phyloP scores from a whole-genome alignment of 2,888 invertebrate genomes.

The Kuschelorhynchus macadamiae region DNA sequence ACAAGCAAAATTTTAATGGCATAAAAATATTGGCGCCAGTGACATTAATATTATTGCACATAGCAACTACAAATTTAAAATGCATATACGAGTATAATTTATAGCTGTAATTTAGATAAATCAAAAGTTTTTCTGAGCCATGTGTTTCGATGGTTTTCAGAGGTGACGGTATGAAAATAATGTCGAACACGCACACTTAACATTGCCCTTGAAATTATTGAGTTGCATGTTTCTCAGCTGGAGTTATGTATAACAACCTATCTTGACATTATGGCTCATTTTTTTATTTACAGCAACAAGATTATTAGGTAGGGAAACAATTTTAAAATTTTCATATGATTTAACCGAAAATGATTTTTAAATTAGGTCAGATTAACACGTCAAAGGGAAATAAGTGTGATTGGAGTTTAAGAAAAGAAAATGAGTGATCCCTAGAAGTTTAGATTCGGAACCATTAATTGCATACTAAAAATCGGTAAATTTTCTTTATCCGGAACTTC shows the following conservation, averaged over 20 bases:
- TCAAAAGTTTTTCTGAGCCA: slow-evolving; percentile 50
- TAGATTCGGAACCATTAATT: too few species aligned
- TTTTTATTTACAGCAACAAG: slow-evolving; percentile 2
- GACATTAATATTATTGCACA: slow-evolving; percentile 24
- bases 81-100: background rate
- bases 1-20: slow-evolving; percentile 16
- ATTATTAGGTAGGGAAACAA: background rate
- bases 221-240: slow-evolving; percentile 21
- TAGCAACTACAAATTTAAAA: slow-evolving; percentile 30
- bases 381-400: too few species aligned
- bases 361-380: too few species aligned
- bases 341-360: too few species aligned
- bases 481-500: too few species aligned
- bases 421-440: too few species aligned
- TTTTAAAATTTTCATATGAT: too few species aligned
- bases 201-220: slow-evolving; percentile 22
- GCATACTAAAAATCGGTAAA: too few species aligned
- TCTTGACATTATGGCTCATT: background rate
- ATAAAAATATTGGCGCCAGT: slow-evolving; percentile 30
- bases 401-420: too few species aligned
- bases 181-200: slow-evolving; percentile 28
- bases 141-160: slow-evolving; percentile 40
- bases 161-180: slow-evolving; percentile 22
- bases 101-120: slow-evolving; percentile 48
- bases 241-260: slow-evolving; percentile 2